These are phyloP conservation scores for Alcedo atthis DNA, from an alignment of 2,797 vertebrate species.

Conservation along the genomic window DNA sequence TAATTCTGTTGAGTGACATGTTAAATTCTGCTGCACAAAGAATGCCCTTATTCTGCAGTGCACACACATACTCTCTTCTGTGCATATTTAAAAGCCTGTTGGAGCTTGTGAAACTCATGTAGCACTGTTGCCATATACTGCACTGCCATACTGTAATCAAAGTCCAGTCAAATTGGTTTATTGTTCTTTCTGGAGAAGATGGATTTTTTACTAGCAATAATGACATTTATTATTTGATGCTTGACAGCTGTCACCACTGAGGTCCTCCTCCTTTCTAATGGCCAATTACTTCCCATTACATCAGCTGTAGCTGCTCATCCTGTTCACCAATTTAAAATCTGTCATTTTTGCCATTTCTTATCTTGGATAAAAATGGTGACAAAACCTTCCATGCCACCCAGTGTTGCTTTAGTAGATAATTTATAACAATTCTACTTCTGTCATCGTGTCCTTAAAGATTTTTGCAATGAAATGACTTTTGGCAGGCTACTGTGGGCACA, in stretches of 20 bases:
- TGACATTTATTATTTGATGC: background rate
- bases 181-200: background rate
- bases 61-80: background rate
- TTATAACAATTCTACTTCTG: background rate
- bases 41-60: background rate
- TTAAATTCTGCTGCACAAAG: background rate
- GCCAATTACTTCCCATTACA: background rate
- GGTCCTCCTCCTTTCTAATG: background rate
- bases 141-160: background rate
- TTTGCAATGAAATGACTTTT: background rate
- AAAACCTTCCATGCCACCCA: rapidly evolving
- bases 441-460: background rate
- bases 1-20: rapidly evolving
- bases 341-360: background rate
- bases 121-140: background rate
- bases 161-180: background rate
- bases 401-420: background rate
- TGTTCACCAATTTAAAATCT: background rate
- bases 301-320: background rate
- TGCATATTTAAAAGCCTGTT: rapidly evolving
- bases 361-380: background rate
- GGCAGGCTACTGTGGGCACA: background rate
- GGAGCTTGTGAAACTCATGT: background rate
- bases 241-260: background rate
- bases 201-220: background rate